These are phyloP conservation scores for Leptodactylus fuscus DNA, from an alignment of 2,113 vertebrate genomes.

Conservation along the genomic window DNA sequence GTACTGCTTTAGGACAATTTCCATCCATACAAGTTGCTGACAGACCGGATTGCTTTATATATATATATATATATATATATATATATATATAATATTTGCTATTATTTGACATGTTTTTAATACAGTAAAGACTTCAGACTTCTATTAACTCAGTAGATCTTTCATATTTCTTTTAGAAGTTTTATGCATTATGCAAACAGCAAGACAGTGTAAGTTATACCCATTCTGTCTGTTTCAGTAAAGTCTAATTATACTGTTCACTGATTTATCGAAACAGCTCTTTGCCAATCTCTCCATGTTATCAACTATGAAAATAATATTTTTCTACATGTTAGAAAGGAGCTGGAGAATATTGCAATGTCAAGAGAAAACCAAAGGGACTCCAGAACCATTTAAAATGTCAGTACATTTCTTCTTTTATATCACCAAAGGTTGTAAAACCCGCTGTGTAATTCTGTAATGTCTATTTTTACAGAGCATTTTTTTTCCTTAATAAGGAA, in stretches of 20 bases:
- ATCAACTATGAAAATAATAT: not conserved
- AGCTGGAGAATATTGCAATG: not conserved
- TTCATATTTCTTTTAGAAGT: not conserved
- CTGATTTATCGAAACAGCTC: not conserved
- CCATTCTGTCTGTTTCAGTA: not conserved
- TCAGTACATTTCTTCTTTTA: conserved; percentile 8
- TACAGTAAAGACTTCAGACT: too few relatives aligned
- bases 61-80: too few relatives aligned
- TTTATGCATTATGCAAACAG: not conserved
- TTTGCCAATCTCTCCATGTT: conserved; percentile 22
- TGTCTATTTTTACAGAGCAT: not conserved
- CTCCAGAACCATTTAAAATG: conserved; percentile 6
- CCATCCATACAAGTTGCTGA: too few relatives aligned
- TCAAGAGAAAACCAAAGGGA: not conserved
- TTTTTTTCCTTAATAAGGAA: not conserved
- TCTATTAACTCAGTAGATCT: not conserved
- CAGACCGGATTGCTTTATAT: too few relatives aligned
- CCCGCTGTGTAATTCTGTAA: not conserved
- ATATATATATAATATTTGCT: too few relatives aligned
- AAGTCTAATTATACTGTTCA: conserved; percentile 15
- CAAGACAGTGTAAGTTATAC: not conserved
- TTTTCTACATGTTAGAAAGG: too few relatives aligned
- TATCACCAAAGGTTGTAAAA: not conserved
- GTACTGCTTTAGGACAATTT: too few relatives aligned
- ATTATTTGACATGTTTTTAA: too few relatives aligned